A percentile compares a stretch with the other conserved stretches of the same genome.
Evolutionary conservation across 2,888 invertebrate species (phyloP).

Genomic region (Phaedon cochleariae): DNA sequence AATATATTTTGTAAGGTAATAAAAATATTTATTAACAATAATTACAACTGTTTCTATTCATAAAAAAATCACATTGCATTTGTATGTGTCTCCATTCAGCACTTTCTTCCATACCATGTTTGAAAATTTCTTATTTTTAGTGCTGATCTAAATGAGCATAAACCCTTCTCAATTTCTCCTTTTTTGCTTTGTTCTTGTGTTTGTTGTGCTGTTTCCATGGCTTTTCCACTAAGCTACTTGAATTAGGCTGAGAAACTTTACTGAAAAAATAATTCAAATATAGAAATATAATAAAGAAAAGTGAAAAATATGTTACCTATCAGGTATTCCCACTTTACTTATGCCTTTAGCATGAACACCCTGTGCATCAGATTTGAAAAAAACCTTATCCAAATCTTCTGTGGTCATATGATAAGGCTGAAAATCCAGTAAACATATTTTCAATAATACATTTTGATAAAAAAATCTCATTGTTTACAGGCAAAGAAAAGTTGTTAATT

Average conservation of each 20-base stretch:
- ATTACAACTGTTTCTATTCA: neutral
- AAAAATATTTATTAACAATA: neutral
- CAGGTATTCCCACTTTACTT: constrained; percentile 12
- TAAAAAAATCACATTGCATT: neutral
- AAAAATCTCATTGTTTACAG: constrained; percentile 15
- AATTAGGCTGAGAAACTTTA: constrained; percentile 6
- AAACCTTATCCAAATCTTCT: constrained; percentile 70
- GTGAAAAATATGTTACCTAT: neutral
- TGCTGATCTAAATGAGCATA: constrained; percentile 87
- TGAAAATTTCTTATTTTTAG: too few relatives aligned
- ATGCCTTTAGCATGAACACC: constrained; percentile 57
- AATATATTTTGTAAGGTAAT: constrained; percentile 15
- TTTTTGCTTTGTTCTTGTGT: constrained; percentile 88
- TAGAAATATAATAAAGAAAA: neutral
- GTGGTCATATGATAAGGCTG: constrained; percentile 58
- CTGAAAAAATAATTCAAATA: constrained; percentile 3
- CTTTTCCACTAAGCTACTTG: constrained; percentile 60
- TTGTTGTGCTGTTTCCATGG: constrained; percentile 85
- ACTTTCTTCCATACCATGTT: too few relatives aligned
- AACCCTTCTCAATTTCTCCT: constrained; percentile 88
- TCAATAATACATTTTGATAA: too few relatives aligned
- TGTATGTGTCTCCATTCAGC: too few relatives aligned
- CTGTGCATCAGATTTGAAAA: constrained; percentile 64
- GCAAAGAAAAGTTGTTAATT: too few relatives aligned
- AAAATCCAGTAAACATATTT: constrained; percentile 33